phyloP scores from a whole-genome alignment of 2,888 invertebrate genomes.

The Xylocampa areola region DNA sequence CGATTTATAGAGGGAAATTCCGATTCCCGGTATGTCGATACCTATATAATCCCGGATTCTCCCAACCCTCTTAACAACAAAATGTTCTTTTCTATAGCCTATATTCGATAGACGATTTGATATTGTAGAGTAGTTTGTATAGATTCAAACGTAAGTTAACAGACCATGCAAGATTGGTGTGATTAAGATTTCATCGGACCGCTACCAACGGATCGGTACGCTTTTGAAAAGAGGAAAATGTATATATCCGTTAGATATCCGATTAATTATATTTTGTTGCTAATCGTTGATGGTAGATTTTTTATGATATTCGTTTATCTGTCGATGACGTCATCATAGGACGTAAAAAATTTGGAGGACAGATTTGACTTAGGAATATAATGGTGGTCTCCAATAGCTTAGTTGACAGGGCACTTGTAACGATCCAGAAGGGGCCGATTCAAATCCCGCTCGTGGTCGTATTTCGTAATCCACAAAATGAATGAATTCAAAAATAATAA shows the following conservation, averaged over 20 bases:
- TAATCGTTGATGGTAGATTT: not conserved
- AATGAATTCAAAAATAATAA: too few species aligned
- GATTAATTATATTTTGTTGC: constrained; percentile 8
- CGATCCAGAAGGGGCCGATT: too few species aligned
- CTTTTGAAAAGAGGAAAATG: constrained; percentile 36
- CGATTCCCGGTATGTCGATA: too few species aligned
- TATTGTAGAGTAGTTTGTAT: constrained; percentile 32
- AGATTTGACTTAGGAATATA: too few species aligned
- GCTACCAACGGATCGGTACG: constrained; percentile 34
- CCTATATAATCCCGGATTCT: not conserved
- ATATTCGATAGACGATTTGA: constrained; percentile 16
- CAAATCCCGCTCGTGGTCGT: too few species aligned
- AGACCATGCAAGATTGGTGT: constrained; percentile 59
- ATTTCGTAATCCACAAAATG: too few species aligned
- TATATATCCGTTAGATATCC: constrained; percentile 34
- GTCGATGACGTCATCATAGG: too few species aligned
- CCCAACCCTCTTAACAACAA: not conserved
- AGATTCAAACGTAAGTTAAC: constrained; percentile 55
- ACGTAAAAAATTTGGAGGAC: too few species aligned
- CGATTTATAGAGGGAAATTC: too few species aligned
- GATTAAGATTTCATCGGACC: constrained; percentile 54
- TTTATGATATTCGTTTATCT: not conserved
- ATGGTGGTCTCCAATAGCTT: too few species aligned
- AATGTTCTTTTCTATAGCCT: constrained; percentile 1
- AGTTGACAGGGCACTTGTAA: too few species aligned